Percentiles rank a stretch among this genome's conserved stretches.
These are phyloP conservation scores for Dicycla oo DNA, from an alignment of 2,888 invertebrate genomes.

Conservation along the genomic window DNA sequence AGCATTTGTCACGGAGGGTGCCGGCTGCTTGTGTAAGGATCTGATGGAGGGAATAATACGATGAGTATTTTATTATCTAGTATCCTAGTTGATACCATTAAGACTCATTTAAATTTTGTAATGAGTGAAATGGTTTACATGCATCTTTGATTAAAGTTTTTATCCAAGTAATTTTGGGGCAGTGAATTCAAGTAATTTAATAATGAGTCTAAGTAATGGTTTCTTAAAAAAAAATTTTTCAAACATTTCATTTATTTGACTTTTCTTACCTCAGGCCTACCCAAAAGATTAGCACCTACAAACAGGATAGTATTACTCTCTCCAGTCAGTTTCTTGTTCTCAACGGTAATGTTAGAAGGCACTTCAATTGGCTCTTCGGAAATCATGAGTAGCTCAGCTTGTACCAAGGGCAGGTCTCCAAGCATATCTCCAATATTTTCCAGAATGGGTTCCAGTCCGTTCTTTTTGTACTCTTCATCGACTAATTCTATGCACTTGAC, in stretches of 20 bases:
- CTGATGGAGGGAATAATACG: conserved; percentile 64
- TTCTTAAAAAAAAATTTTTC: neutral
- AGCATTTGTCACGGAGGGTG: conserved; percentile 90
- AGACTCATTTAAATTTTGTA: neutral
- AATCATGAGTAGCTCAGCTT: conserved; percentile 92
- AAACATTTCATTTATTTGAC: neutral
- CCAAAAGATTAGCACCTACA: conserved; percentile 88
- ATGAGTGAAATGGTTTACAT: neutral
- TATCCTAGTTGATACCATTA: neutral
- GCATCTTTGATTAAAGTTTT: neutral
- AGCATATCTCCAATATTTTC: conserved; percentile 90
- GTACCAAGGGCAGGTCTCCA: conserved; percentile 92
- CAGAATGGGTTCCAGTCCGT: conserved; percentile 87
- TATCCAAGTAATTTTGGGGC: neutral
- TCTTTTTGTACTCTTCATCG: conserved; percentile 87
- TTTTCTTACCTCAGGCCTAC: conserved; percentile 84
- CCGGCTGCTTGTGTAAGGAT: conserved; percentile 84
- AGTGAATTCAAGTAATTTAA: neutral
- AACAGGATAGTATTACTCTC: conserved; percentile 88
- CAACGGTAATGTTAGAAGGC: conserved; percentile 88
- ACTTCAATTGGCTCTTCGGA: conserved; percentile 87
- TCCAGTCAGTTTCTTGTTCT: conserved; percentile 91
- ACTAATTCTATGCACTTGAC: conserved; percentile 90
- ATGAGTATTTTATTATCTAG: neutral
- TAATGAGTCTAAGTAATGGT: neutral